A percentile compares a stretch with the other conserved stretches of the same genome.
Conservation (phyloP, 2,888 invertebrate genomes). For the Isoperla grammatica region DNA sequence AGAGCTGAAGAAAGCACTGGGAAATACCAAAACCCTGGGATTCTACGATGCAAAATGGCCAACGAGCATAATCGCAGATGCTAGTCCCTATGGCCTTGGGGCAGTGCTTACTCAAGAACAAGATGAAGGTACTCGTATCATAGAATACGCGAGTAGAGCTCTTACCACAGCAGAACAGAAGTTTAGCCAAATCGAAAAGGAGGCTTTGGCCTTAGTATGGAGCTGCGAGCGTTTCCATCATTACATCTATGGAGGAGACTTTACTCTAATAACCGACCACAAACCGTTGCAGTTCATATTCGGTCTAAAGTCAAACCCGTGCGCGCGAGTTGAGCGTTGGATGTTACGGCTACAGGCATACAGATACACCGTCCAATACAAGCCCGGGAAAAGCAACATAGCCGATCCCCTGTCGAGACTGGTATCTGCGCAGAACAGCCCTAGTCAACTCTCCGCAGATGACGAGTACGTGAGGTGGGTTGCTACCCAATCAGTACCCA, state of each 20-base stretch:
- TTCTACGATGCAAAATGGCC: neutral
- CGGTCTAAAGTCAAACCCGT: too few relatives aligned
- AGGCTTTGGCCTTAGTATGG: neutral
- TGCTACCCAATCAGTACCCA: neutral
- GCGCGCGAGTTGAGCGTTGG: too few relatives aligned
- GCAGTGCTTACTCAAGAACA: neutral
- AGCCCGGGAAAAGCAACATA: constrained; percentile 35
- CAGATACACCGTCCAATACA: constrained; percentile 35
- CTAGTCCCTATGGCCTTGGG: constrained; percentile 2
- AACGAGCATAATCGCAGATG: constrained; percentile 3
- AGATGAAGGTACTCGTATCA: neutral
- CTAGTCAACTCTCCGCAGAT: neutral
- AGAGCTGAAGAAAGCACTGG: too few relatives aligned
- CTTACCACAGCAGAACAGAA: neutral
- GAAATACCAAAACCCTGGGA: too few relatives aligned
- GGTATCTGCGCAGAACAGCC: neutral
- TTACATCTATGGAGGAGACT: neutral
- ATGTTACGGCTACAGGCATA: constrained; percentile 36
- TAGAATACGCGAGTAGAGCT: constrained; percentile 7
- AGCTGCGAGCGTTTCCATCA: neutral
- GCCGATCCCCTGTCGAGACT: constrained; percentile 36
- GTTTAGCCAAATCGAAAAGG: neutral
- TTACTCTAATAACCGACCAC: constrained; percentile 4
- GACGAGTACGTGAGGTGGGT: neutral
- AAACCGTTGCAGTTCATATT: constrained; percentile 8